Base-by-base conservation (phyloP, 2,888 invertebrate species). In the Trypoxylon attenuatum region DNA sequence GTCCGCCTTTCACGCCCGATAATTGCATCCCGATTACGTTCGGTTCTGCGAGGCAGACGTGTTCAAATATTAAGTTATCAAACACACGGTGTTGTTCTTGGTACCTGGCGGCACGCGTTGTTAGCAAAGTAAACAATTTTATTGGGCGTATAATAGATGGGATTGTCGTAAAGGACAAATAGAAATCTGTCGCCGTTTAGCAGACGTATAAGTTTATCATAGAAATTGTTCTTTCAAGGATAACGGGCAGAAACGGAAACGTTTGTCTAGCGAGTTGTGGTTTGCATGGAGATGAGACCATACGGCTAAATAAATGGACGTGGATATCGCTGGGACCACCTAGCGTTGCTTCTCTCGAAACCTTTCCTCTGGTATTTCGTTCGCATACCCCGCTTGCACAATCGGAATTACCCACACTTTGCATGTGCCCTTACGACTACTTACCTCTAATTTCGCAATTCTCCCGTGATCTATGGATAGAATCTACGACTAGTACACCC, bases 241-340 rank as follows among this genome's bases (percentile, higher is more conserved):
- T 39, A 38, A 56, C 22, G 25, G 54, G 59, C 45, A 47, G 29
- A 13, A 29, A 57, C 22, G 46, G 46, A 38, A 25, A 54, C 27
- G 47, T 8, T 55, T 63, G 63, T 58, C 51, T 59, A n/a, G 61
- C 43, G 57, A 18, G 46, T n/a, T 46, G 46, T 18, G 52, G 19
- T 38, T 23, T 51, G 58, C 55, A 58, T 58, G 67, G 54, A 58
- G 55, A 67, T 59, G 58, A 54, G 58, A 58, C 45, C 46, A 63
- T 54, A 53, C 33, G 41, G 51, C 22, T 55, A 64, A 60, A 60
- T 45, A 64, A 64, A 56, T 68, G 60, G 53, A 63, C 22, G 50
- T 50, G 43, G 56, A 64, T 56, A 52, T 55, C 42, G 18, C 15
- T 25, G 27, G 27, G 54, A 55, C 5, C 25, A 25, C 5, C 25